Base-by-base conservation (phyloP, 1,140 invertebrate genomes). In the Drosophila malerkotliana region DNA sequence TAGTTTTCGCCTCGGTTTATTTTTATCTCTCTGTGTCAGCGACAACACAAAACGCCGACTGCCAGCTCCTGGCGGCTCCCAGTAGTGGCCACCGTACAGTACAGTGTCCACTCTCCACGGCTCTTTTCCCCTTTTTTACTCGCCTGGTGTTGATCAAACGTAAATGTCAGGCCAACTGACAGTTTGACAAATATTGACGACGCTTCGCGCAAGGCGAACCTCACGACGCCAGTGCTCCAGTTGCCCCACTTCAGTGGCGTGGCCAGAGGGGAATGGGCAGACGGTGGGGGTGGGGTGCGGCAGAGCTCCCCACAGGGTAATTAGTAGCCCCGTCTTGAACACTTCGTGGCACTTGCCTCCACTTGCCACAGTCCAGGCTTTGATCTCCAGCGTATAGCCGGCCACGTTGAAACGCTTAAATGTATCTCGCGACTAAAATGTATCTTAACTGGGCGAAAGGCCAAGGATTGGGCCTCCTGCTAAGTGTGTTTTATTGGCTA, bases 171-270 rank as follows among this genome's bases (percentile, higher is more conserved):
- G 41, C 60, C 84, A 82, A 89, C 81, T 88, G 83, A 88, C 83
- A 89, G 76, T 77, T 88, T 88, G 83, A 88, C 83, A 88, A 88
- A 88, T 88, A 88, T 88, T 88, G 83, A 88, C 83, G 82, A 87
- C 82, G 83, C 82, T 73, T 79, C 79, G 83, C 78, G 61, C 82
- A 74, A 88, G 79, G 66, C 72, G 80, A 44, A 59, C 63, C 80
- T 83, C 80, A 84, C 80, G 80, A 84, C 84, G 59, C 34, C n/a
- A 4, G 14, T 15, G 66, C 66, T 37, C 47, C 30, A 64, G 51
- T 47, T 47, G 44, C 7, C 44, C 44, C 44, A 47, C 44, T 47
- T 47, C 44, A 10, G 44, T 18, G 59, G 21, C 18, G 48, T 32
- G 41, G 14, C 15, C 34, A 37, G 12, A 8, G 41, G 55, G 62